Conservation (phyloP, 2,888 invertebrate species). For the Chymomyza procnemis region DNA sequence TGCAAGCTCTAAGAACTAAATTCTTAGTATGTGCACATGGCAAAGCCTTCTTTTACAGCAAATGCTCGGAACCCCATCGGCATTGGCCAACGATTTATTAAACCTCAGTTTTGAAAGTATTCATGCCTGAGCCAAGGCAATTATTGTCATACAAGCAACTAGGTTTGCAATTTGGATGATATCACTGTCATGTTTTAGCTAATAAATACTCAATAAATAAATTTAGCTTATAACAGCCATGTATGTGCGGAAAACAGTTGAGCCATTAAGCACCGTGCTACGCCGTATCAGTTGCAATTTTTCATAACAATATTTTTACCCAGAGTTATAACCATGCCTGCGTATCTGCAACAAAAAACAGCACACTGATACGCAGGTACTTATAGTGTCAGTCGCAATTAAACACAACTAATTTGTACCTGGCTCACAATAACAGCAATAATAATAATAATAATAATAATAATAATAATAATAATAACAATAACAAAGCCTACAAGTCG, state of each 20-base stretch:
- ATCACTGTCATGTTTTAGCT: neutral
- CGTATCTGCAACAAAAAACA: neutral
- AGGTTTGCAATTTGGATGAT: neutral
- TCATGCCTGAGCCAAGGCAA: too few species aligned
- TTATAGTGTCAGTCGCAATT: conserved; percentile 44
- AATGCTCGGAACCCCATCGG: too few species aligned
- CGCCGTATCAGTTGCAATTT: neutral
- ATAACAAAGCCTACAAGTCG: conserved; percentile 3
- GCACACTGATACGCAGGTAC: conserved; percentile 10
- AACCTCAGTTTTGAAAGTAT: too few species aligned
- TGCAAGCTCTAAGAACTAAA: too few species aligned
- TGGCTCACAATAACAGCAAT: conserved; percentile 43
- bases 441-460: conserved; percentile 39
- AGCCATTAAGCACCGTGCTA: too few species aligned
- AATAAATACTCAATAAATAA: neutral
- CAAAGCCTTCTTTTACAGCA: too few species aligned
- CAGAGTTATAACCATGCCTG: conserved; percentile 6
- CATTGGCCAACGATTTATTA: too few species aligned
- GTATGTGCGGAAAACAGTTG: too few species aligned
- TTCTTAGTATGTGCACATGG: too few species aligned
- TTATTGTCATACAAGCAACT: neutral
- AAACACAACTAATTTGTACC: neutral
- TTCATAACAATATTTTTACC: neutral
- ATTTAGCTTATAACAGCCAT: neutral
- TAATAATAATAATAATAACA: conserved; percentile 47